Evolutionary conservation across 2,888 invertebrate species (phyloP).

Genomic region (Acleris holmiana): DNA sequence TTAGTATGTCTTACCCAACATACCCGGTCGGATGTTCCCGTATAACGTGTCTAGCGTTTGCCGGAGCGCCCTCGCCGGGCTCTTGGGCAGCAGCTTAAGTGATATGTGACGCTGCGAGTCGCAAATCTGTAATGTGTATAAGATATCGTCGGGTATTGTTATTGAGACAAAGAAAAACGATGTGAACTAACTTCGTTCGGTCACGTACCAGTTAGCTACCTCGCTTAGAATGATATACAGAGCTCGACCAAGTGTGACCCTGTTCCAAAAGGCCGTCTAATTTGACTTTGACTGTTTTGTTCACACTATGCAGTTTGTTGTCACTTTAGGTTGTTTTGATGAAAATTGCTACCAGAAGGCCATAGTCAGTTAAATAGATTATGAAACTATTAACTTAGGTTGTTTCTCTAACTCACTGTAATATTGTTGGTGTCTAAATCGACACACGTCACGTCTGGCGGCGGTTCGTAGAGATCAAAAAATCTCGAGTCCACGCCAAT

Average conservation of each 20-base stretch:
- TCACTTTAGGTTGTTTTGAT: no score
- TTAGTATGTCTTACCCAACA: constrained; percentile 40
- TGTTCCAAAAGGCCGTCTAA: no score
- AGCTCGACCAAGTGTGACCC: no score
- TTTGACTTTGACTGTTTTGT: no score
- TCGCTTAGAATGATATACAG: no score
- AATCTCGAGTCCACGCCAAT: constrained; percentile 98
- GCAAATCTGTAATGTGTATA: constrained; percentile 85
- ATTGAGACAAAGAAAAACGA: constrained; percentile 21
- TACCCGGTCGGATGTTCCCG: constrained; percentile 82
- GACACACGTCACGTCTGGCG: constrained; percentile 98
- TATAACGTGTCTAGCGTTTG: constrained; percentile 91
- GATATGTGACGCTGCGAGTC: constrained; percentile 94
- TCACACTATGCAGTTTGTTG: no score
- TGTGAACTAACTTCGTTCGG: no score
- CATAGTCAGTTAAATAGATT: no score
- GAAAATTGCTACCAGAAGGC: no score
- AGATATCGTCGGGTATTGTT: neutral
- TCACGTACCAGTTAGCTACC: no score
- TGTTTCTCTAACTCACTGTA: constrained; percentile 84
- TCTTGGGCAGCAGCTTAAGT: constrained; percentile 92
- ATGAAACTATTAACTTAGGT: neutral
- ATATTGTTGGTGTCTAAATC: constrained; percentile 99
- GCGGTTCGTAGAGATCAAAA: constrained; percentile 98
- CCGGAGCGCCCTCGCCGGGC: constrained; percentile 92